A percentile compares a stretch with the other conserved stretches of the same genome.
These are phyloP conservation scores for Lasioglossum leucozonium DNA, from an alignment of 2,888 invertebrate genomes.

Conservation along the genomic window DNA sequence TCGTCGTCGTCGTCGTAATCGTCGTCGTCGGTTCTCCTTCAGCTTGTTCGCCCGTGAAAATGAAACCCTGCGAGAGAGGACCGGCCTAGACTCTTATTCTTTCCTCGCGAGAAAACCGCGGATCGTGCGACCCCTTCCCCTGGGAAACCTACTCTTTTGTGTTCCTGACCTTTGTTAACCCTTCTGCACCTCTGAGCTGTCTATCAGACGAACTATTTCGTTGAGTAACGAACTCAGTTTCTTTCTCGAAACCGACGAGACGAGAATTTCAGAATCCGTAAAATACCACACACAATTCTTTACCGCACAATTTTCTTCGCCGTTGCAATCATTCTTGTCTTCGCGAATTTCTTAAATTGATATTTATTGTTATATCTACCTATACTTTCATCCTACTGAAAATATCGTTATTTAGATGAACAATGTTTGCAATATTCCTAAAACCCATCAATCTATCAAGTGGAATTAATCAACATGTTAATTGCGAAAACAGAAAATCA, in stretches of 20 bases:
- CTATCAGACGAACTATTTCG: neutral
- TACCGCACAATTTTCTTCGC: no score
- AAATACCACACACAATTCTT: no score
- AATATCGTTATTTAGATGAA: neutral
- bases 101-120: neutral
- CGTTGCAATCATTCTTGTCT: neutral
- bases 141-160: neutral
- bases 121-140: conserved; percentile 23
- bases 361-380: no score
- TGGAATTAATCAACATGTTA: neutral
- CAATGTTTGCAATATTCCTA: neutral
- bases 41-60: conserved; percentile 46
- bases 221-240: neutral
- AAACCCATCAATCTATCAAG: neutral
- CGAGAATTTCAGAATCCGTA: neutral
- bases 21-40: conserved; percentile 29
- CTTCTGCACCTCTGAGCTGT: neutral
- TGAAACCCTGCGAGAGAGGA: conserved; percentile 36
- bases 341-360: neutral
- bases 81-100: neutral
- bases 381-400: no score
- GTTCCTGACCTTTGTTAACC: conserved; percentile 34
- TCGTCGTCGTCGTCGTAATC: neutral
- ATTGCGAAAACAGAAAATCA: neutral
- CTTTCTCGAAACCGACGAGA: neutral